Conservation (phyloP, 2,888 invertebrate species). For the Abscondita cerata region DNA sequence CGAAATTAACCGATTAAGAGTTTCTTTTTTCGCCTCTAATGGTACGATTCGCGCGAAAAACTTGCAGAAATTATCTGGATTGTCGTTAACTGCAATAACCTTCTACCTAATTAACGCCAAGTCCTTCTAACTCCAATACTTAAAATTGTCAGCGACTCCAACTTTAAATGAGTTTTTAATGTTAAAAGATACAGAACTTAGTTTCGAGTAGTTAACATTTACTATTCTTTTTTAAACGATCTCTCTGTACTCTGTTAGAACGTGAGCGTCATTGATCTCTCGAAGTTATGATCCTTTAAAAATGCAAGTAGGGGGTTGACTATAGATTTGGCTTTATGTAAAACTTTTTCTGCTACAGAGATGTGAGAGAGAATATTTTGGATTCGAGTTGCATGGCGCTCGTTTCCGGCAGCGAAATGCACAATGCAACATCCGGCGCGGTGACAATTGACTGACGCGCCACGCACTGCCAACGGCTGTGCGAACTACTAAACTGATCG, state of each 20-base stretch:
- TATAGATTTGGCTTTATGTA: conserved; percentile 29
- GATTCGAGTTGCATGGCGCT: conserved; percentile 54
- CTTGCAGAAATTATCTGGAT: neutral
- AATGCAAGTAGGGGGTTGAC: conserved; percentile 1
- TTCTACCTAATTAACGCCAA: conserved; percentile 1
- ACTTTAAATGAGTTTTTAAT: conserved; percentile 45
- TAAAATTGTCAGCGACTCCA: conserved; percentile 15
- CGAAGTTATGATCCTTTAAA: conserved; percentile 10
- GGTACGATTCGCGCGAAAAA: neutral
- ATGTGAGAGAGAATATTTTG: conserved; percentile 30
- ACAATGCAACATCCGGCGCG: conserved; percentile 55
- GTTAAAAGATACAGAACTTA: conserved; percentile 34
- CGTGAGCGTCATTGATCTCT: conserved; percentile 17
- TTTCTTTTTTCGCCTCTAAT: too few species aligned
- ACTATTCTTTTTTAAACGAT: conserved; percentile 3
- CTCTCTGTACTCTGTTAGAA: neutral
- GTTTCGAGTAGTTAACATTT: conserved; percentile 11
- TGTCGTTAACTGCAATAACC: conserved; percentile 5
- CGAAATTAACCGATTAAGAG: too few species aligned
- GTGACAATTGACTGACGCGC: conserved; percentile 57
- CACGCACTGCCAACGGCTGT: conserved; percentile 53
- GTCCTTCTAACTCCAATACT: conserved; percentile 9
- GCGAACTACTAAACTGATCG: conserved; percentile 43
- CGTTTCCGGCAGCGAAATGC: conserved; percentile 58
- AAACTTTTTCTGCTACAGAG: conserved; percentile 28